Evolutionary conservation across 2,113 vertebrate species (phyloP).

Genomic region (Albula goreensis): DNA sequence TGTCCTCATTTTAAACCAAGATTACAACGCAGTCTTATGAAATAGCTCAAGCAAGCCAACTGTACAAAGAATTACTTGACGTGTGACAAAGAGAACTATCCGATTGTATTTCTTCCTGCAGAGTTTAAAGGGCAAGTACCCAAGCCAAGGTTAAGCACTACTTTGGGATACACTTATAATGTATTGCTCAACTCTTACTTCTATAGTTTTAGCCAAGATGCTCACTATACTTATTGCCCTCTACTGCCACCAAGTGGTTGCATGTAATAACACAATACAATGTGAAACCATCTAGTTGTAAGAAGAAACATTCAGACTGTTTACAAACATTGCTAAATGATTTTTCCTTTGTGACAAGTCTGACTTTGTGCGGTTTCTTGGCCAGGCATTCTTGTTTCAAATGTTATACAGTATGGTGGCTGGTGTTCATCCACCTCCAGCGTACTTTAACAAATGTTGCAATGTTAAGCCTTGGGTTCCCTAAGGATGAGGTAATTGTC

Average conservation of each 20-base stretch:
- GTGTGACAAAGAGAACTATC: background rate
- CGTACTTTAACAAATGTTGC: background rate
- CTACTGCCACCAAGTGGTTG: conserved; percentile 4
- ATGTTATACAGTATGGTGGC: conserved; percentile 61
- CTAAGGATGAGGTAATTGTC: background rate
- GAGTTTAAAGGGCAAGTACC: background rate
- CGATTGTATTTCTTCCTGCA: background rate
- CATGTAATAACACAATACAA: background rate
- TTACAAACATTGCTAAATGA: background rate
- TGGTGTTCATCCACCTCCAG: conserved; percentile 71
- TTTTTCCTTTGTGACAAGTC: background rate
- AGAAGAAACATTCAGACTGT: background rate
- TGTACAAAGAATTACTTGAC: background rate
- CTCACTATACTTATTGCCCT: background rate
- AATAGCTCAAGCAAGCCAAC: background rate
- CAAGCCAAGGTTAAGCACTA: background rate
- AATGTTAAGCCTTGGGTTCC: background rate
- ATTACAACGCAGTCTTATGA: background rate
- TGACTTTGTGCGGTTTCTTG: conserved; percentile 5
- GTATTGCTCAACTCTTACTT: background rate
- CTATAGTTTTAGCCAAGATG: background rate
- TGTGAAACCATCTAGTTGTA: background rate
- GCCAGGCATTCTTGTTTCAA: conserved; percentile 80
- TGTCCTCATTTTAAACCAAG: background rate
- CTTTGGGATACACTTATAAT: background rate